Evolutionary conservation across 2,113 vertebrate species (phyloP).

Genomic region (Nycticorax nycticorax): DNA sequence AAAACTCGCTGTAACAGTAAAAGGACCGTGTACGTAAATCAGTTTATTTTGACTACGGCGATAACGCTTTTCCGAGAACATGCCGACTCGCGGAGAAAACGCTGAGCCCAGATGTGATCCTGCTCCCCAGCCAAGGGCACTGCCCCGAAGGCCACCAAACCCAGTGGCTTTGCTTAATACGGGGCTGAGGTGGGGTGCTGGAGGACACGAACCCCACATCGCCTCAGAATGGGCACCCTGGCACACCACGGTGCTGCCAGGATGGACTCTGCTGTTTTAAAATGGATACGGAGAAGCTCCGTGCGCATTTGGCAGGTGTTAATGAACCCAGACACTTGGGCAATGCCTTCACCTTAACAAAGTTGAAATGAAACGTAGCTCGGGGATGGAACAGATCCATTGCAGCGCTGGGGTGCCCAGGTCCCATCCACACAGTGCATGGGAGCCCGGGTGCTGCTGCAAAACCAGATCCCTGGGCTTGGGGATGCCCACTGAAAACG

Average conservation of each 20-base stretch:
- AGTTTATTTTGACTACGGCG: neutral
- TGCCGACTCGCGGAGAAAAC: fast-evolving
- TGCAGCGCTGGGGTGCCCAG: fast-evolving
- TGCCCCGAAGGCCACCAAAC: neutral
- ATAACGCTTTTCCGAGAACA: neutral
- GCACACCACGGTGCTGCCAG: fast-evolving
- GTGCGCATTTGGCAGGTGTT: fast-evolving
- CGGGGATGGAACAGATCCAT: neutral
- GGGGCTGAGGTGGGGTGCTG: neutral
- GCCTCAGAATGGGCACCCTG: fast-evolving
- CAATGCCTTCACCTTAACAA: too few species aligned
- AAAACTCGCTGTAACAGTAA: neutral
- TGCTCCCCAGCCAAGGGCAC: neutral
- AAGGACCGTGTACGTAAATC: neutral
- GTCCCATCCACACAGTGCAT: fast-evolving
- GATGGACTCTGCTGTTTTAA: neutral
- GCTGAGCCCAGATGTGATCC: fast-evolving
- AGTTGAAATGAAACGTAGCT: fast-evolving
- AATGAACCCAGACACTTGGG: neutral
- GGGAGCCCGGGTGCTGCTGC: neutral
- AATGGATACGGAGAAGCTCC: fast-evolving
- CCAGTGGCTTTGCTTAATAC: neutral
- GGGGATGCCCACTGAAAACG: neutral
- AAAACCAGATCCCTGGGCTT: neutral
- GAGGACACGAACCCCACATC: fast-evolving